A percentile compares a stretch with the other conserved stretches of the same genome.
phyloP scores from a whole-genome alignment of 2,888 invertebrate genomes.

The Protophormia terraenovae region DNA sequence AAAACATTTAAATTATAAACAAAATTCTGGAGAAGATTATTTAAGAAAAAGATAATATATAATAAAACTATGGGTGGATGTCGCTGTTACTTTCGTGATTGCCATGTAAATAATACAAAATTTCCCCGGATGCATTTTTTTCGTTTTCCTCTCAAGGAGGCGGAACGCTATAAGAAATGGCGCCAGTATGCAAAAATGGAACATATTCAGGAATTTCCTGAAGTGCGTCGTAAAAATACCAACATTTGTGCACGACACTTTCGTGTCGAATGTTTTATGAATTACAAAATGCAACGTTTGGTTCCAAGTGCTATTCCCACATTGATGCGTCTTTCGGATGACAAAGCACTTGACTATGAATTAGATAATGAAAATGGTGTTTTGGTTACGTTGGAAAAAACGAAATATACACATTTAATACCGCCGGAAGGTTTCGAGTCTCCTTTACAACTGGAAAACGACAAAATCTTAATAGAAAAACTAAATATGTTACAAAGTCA shows the following conservation, averaged over 20 bases:
- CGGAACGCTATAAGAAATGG: conserved; percentile 72
- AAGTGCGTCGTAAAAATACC: conserved; percentile 81
- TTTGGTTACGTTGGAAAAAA: conserved; percentile 67
- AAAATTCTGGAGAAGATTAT: background rate
- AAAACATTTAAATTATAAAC: background rate
- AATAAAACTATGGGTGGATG: conserved; percentile 82
- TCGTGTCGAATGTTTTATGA: conserved; percentile 82
- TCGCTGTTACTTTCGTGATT: conserved; percentile 82
- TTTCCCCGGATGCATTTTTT: conserved; percentile 82
- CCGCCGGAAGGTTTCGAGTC: conserved; percentile 73
- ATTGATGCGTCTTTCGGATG: conserved; percentile 74
- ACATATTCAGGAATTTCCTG: conserved; percentile 75
- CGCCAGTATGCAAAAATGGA: conserved; percentile 70
- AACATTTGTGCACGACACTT: conserved; percentile 83
- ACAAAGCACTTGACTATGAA: conserved; percentile 74
- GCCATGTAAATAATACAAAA: conserved; percentile 81
- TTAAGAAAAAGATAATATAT: background rate
- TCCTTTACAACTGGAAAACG: conserved; percentile 70
- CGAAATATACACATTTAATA: conserved; percentile 73
- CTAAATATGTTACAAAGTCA: conserved; percentile 33
- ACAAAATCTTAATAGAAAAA: conserved; percentile 27
- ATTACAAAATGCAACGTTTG: conserved; percentile 81
- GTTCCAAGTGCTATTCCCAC: conserved; percentile 82
- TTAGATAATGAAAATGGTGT: conserved; percentile 71
- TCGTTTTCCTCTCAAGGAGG: conserved; percentile 81